These are phyloP conservation scores for Cuniculus paca DNA, from an alignment of 2,797 vertebrate genomes.

Conservation along the genomic window DNA sequence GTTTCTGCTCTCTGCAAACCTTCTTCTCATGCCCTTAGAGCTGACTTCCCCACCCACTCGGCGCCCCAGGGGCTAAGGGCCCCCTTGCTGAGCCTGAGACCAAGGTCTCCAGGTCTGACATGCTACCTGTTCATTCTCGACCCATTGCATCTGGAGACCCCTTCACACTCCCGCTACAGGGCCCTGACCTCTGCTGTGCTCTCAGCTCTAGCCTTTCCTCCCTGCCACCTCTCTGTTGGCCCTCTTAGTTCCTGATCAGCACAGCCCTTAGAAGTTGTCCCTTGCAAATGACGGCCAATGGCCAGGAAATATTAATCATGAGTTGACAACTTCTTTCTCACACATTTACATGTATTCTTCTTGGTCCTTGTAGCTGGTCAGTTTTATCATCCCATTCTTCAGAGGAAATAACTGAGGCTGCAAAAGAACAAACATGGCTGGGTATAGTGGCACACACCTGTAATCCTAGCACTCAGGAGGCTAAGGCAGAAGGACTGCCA, in stretches of 20 bases:
- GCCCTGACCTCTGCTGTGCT: background rate
- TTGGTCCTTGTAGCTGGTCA: background rate
- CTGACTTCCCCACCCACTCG: background rate
- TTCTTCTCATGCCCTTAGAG: slow-evolving; percentile 39
- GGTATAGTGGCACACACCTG: background rate
- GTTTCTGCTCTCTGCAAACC: slow-evolving; percentile 30
- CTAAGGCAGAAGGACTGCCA: background rate
- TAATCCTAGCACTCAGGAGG: background rate
- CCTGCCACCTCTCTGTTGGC: too few species aligned
- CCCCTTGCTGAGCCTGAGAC: background rate
- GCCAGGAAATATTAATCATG: background rate
- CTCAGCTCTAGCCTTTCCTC: background rate
- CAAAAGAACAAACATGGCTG: background rate
- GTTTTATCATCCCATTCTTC: slow-evolving; percentile 29
- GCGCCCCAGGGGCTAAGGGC: background rate
- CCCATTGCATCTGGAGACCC: background rate
- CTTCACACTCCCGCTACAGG: background rate
- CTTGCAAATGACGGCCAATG: background rate
- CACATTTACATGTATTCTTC: background rate
- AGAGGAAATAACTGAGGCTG: background rate
- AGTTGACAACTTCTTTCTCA: background rate
- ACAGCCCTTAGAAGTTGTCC: background rate
- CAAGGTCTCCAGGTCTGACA: background rate
- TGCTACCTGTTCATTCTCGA: too few species aligned
- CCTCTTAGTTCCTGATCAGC: background rate